phyloP scores from a whole-genome alignment of 2,888 invertebrate species.

The Liodrosophila aerea region DNA sequence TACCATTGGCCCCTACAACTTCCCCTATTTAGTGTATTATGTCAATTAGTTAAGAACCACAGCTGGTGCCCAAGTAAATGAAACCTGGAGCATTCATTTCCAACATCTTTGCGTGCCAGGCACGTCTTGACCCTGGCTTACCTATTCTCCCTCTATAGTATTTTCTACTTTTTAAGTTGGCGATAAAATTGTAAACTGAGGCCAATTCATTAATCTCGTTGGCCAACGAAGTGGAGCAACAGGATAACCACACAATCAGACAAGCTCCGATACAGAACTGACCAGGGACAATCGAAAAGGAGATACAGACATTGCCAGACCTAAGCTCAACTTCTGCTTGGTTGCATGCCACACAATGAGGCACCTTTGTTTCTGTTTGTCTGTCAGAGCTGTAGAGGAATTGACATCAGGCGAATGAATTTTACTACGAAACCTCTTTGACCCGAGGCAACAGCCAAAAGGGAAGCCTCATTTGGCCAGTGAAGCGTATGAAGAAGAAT shows the following conservation, averaged over 20 bases:
- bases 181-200: slow-evolving; percentile 55
- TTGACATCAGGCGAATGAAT: slow-evolving; percentile 28
- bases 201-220: slow-evolving; percentile 47
- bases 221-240: slow-evolving; percentile 39
- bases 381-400: slow-evolving; percentile 8
- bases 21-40: slow-evolving; percentile 16
- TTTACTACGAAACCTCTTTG: slow-evolving; percentile 27
- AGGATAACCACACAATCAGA: slow-evolving; percentile 48
- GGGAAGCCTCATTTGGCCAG: slow-evolving; percentile 49
- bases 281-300: not conserved
- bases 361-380: slow-evolving; percentile 20
- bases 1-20: not conserved
- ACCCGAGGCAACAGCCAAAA: slow-evolving; percentile 20
- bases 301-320: slow-evolving; percentile 5
- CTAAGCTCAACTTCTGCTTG: slow-evolving; percentile 3
- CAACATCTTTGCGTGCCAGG: slow-evolving; percentile 22
- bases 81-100: slow-evolving; percentile 22
- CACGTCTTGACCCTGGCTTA: slow-evolving; percentile 1
- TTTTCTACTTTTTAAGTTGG: slow-evolving; percentile 9
- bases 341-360: slow-evolving; percentile 1
- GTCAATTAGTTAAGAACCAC: slow-evolving; percentile 47
- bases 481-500: slow-evolving; percentile 41
- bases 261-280: slow-evolving; percentile 7
- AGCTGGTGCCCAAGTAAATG: slow-evolving; percentile 28
- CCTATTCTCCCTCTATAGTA: not conserved